phyloP scores from a whole-genome alignment of 2,113 vertebrate species.

The Scytalopus superciliaris region DNA sequence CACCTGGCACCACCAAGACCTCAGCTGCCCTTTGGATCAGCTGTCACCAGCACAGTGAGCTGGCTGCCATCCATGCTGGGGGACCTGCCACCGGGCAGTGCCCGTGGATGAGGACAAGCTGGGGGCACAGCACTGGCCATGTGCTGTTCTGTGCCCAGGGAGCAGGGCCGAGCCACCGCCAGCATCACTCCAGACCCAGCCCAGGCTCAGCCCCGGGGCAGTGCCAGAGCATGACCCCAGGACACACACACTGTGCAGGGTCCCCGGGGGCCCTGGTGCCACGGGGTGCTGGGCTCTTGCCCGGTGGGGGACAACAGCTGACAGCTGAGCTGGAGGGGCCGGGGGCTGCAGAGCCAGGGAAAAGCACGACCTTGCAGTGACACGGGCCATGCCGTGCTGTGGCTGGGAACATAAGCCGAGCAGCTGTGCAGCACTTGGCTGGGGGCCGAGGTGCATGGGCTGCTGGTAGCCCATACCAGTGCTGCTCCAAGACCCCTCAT shows the following conservation, averaged over 20 bases:
- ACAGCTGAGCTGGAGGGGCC: not conserved
- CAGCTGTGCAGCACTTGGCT: not conserved
- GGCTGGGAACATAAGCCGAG: not conserved
- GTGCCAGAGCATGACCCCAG: rapidly evolving
- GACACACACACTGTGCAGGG: rapidly evolving
- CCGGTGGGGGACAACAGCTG: not conserved
- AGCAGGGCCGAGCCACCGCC: not conserved
- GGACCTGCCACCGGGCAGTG: not conserved
- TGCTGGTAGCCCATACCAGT: not conserved
- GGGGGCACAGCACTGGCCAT: rapidly evolving
- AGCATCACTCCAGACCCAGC: not conserved
- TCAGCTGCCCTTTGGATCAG: not conserved
- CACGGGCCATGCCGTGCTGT: rapidly evolving
- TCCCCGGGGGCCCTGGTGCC: not conserved
- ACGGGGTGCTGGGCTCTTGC: not conserved
- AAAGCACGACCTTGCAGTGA: conserved; percentile 4
- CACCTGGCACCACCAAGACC: not conserved
- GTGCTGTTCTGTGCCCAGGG: rapidly evolving
- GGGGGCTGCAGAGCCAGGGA: rapidly evolving
- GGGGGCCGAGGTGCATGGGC: not conserved
- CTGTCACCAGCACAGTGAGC: not conserved
- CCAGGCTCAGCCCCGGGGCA: not conserved
- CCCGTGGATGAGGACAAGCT: not conserved
- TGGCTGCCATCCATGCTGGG: rapidly evolving
- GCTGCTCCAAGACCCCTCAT: not conserved